Conservation (phyloP, 2,113 vertebrate genomes). For the Kryptolebias marmoratus region DNA sequence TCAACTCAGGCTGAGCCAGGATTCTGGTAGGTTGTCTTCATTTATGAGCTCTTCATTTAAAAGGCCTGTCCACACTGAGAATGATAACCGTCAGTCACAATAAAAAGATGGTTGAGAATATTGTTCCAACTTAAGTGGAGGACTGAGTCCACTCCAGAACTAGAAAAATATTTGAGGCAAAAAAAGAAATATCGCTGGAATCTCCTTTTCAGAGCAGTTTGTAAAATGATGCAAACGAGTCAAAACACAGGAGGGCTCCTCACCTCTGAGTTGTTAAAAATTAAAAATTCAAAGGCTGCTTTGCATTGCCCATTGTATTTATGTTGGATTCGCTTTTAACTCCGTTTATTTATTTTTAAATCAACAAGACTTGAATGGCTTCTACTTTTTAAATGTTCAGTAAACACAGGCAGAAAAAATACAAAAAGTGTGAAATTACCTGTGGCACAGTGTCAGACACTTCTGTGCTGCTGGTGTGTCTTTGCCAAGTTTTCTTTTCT, state of each 20-base stretch:
- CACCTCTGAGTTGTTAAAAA: background rate
- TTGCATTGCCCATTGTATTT: no score
- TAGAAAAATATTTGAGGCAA: background rate
- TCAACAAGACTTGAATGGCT: no score
- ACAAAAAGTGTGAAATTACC: no score
- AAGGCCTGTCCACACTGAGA: background rate
- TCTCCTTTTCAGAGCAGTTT: background rate
- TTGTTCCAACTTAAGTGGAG: background rate
- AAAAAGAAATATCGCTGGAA: background rate
- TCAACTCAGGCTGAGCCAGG: background rate
- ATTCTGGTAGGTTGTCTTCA: background rate
- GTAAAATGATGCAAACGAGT: background rate
- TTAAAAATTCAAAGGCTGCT: background rate
- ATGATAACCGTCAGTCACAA: no score
- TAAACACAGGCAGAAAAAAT: no score
- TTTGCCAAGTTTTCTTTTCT: no score
- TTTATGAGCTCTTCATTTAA: background rate
- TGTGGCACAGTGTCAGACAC: no score
- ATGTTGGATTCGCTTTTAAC: no score
- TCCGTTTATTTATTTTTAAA: no score
- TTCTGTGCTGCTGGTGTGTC: no score
- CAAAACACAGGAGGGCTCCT: background rate
- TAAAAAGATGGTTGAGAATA: background rate
- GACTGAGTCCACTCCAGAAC: background rate
- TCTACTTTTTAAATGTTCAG: no score